Percentiles rank a stretch among this genome's conserved stretches.
phyloP scores from a whole-genome alignment of 1,140 invertebrate species.

The Micrasema minimum region DNA sequence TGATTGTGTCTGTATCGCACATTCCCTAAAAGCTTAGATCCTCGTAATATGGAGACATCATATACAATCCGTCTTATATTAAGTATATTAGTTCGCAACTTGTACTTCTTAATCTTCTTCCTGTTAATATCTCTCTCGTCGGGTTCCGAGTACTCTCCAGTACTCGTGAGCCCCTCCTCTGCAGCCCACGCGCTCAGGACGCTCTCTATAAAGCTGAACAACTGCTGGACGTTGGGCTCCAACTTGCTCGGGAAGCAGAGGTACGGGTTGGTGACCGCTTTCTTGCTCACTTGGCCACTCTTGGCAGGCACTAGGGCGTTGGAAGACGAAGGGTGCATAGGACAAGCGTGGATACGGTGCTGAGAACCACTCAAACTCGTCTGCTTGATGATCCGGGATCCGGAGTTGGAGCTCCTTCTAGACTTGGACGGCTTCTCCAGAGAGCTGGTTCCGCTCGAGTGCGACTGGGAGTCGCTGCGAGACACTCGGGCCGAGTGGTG shows the following conservation, averaged over 20 bases:
- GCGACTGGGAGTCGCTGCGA: conserved; percentile 60
- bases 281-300: conserved; percentile 53
- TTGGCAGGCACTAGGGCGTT: conserved; percentile 60
- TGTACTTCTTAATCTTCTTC: conserved; percentile 71
- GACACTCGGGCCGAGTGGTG: conserved; percentile 56
- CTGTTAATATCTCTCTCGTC: conserved; percentile 73
- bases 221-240: conserved; percentile 80
- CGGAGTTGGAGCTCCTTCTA: conserved; percentile 54
- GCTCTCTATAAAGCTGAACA: conserved; percentile 80
- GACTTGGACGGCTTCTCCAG: conserved; percentile 59
- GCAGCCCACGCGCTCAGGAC: conserved; percentile 76
- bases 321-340: conserved; percentile 61
- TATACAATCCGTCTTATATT: conserved; percentile 73
- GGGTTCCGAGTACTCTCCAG: conserved; percentile 73
- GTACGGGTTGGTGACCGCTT: conserved; percentile 56
- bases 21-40: conserved; percentile 72
- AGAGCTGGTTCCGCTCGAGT: conserved; percentile 63
- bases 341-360: conserved; percentile 63
- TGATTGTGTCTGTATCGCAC: conserved; percentile 76
- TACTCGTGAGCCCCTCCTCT: conserved; percentile 74
- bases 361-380: conserved; percentile 57
- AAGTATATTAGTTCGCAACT: conserved; percentile 71
- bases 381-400: conserved; percentile 55
- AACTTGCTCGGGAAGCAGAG: conserved; percentile 66
- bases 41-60: conserved; percentile 72